Percentiles rank a stretch among this genome's conserved stretches.
phyloP scores from a whole-genome alignment of 2,797 vertebrate genomes.

The Eulemur coronatus region DNA sequence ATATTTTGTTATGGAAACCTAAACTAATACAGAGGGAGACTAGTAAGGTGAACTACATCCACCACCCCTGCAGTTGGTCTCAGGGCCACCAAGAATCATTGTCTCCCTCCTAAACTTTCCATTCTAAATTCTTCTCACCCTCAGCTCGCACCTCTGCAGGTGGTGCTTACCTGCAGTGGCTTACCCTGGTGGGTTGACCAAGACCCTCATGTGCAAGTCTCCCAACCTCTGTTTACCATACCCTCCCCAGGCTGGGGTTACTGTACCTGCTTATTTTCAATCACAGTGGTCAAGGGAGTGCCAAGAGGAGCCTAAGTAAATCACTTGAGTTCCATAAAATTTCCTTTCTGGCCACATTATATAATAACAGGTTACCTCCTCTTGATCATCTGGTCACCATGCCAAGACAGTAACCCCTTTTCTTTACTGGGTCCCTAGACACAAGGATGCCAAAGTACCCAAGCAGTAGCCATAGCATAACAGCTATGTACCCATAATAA shows the following conservation, averaged over 20 bases:
- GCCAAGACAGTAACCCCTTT: background rate
- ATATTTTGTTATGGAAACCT: background rate
- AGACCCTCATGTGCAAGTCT: background rate
- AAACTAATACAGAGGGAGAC: background rate
- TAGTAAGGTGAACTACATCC: background rate
- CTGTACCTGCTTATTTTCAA: background rate
- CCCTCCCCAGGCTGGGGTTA: background rate
- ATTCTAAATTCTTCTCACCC: background rate
- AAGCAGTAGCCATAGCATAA: background rate
- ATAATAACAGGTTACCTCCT: background rate
- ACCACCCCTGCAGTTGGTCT: background rate
- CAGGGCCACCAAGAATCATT: background rate
- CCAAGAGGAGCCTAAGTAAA: background rate
- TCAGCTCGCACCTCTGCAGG: background rate
- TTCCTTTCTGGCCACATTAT: background rate
- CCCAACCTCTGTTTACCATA: background rate
- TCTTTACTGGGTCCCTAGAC: background rate
- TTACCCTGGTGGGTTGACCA: background rate
- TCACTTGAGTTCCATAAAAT: background rate
- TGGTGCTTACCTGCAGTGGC: background rate
- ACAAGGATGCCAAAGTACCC: background rate
- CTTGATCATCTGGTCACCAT: background rate
- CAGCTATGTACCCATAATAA: background rate
- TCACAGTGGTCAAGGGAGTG: background rate
- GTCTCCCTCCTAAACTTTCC: background rate